Percentiles rank a stretch among this genome's conserved stretches.
These are phyloP conservation scores for Sciurus vulgaris DNA, from an alignment of 2,797 vertebrate species.

Conservation along the genomic window DNA sequence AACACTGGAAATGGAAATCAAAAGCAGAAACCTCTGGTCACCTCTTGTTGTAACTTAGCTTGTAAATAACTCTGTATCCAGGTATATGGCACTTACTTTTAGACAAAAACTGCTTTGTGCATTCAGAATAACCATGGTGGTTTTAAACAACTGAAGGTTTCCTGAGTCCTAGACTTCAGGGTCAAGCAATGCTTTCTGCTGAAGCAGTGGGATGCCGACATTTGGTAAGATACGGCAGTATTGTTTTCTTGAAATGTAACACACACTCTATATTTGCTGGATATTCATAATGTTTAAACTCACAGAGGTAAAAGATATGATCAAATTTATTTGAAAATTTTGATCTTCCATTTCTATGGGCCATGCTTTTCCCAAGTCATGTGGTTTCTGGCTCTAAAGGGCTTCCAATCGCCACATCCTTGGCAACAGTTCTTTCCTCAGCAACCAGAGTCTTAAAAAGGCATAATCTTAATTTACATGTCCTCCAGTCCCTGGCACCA, in stretches of 20 bases:
- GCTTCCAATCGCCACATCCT: not conserved
- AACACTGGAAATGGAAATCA: slow-evolving; percentile 58
- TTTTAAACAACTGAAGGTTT: not conserved
- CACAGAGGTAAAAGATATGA: not conserved
- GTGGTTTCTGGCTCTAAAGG: not conserved
- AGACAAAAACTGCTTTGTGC: not conserved
- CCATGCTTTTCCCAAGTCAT: not conserved
- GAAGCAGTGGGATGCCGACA: not conserved
- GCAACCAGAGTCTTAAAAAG: not conserved
- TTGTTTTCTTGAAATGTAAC: not conserved
- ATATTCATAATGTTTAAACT: not conserved
- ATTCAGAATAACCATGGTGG: not conserved
- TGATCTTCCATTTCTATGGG: not conserved
- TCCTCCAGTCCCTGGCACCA: not conserved
- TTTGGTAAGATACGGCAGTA: not conserved
- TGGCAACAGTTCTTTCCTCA: not conserved
- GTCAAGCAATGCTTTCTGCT: not conserved
- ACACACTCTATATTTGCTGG: not conserved
- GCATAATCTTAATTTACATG: not conserved
- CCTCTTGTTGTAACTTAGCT: slow-evolving; percentile 12
- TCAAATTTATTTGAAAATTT: not conserved
- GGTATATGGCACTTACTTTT: not conserved
- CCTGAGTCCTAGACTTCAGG: not conserved
- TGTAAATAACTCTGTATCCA: not conserved
- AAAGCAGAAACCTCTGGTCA: slow-evolving; percentile 45